Evolutionary conservation across 2,888 invertebrate genomes (phyloP), one percentile per base, ranked within the genome.

Genomic region (Pheosia tremula): DNA sequence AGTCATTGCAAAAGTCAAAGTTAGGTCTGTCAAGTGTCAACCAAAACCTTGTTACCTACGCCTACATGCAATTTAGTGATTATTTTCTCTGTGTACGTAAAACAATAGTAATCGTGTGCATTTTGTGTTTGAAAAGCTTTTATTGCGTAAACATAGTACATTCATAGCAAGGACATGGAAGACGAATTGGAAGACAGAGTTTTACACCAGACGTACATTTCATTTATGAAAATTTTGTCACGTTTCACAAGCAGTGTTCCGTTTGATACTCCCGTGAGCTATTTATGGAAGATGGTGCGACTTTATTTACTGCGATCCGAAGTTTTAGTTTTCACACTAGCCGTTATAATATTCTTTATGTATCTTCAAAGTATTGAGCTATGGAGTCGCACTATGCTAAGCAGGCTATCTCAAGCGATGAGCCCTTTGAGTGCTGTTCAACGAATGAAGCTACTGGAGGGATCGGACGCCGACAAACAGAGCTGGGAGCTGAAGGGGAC

Each of bases 121-220:
- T 66, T 59, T 61, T 10, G 69, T 61, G 61, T 49, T 58, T 49
- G 61, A 47, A 59, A 49, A 57, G 11, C 24, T 64, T 72, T 68
- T 74, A 61, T 74, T 72, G 66, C 64, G 62, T 66, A 68, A 74
- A 63, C 66, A 74, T 62, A 70, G 69, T 57, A 71, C 59, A 64
- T 60, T 66, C 67, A 56, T 47, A 61, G 63, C 77, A 80, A 81
- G 88, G 92, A 90, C 82, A 98, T 98, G 98, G 98, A 98, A 95
- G 98, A 98, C 96, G 97, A 97, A 94, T 94, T 98, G 83, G 98
- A 98, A 93, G 97, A 98, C 82, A 96, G 96, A 95, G 96, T 98
- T 81, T 94, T 98, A 81, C 97, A 97, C 90, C 97, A 98, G 95
- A 97, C 97, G 45, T 97, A 97, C 90, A 91, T 97, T 74, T 97